Evolutionary conservation across 1,140 invertebrate species (phyloP).

Genomic region (Gryllus bimaculatus): DNA sequence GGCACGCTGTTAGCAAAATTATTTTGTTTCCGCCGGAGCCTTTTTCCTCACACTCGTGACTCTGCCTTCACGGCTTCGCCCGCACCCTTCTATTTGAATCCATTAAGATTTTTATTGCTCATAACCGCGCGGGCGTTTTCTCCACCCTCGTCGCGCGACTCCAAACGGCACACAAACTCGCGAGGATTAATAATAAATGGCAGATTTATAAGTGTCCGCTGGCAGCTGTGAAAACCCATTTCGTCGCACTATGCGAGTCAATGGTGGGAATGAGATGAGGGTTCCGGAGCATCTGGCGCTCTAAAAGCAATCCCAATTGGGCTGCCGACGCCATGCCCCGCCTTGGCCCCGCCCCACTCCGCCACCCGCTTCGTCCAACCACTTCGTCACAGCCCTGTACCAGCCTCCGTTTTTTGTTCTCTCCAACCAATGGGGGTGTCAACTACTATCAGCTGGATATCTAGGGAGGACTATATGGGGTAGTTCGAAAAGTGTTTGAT

Average conservation of each 20-base stretch:
- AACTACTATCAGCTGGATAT: no score
- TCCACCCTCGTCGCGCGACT: not conserved
- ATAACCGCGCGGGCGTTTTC: not conserved
- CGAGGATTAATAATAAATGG: not conserved
- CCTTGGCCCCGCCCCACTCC: not conserved
- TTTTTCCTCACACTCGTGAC: not conserved
- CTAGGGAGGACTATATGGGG: no score
- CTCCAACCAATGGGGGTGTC: no score
- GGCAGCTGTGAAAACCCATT: conserved; percentile 3
- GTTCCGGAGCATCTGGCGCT: conserved; percentile 2
- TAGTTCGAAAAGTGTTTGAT: no score
- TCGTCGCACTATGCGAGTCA: not conserved
- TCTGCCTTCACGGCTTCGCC: not conserved
- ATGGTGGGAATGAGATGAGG: conserved; percentile 3
- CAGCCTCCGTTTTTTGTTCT: no score
- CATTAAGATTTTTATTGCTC: not conserved
- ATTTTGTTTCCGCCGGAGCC: not conserved
- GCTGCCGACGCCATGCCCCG: not conserved
- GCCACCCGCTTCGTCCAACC: no score
- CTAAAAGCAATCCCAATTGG: not conserved
- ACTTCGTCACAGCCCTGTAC: no score
- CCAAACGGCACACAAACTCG: not conserved
- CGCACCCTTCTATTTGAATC: not conserved
- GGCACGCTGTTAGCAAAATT: not conserved
- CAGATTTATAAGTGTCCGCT: conserved; percentile 4